Conservation (phyloP, 2,888 invertebrate genomes). For the Acanthopleura granulata region DNA sequence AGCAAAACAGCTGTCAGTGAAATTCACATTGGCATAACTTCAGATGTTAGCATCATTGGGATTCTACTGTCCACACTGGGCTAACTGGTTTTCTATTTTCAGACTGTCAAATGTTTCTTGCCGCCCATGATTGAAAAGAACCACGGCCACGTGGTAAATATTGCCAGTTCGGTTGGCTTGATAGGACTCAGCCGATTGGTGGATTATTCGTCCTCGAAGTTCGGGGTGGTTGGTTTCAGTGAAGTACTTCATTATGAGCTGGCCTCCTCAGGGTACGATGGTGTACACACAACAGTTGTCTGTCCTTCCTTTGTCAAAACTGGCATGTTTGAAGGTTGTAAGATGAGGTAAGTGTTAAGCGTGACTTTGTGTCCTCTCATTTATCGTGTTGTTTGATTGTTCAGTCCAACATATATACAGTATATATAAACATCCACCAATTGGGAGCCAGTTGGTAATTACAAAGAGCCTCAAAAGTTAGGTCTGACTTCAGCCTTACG, state of each 20-base stretch:
- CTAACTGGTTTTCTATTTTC: conserved; percentile 58
- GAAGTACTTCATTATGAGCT: conserved; percentile 80
- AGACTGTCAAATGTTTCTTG: conserved; percentile 94
- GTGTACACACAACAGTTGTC: conserved; percentile 88
- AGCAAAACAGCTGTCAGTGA: too few species aligned
- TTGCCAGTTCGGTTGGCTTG: conserved; percentile 90
- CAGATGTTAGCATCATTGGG: too few species aligned
- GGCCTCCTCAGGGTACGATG: conserved; percentile 68
- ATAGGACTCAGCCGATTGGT: conserved; percentile 75
- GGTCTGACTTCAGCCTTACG: too few species aligned
- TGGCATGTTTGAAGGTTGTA: conserved; percentile 93
- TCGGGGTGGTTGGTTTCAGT: conserved; percentile 92
- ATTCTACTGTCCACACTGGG: too few species aligned
- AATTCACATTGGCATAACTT: too few species aligned
- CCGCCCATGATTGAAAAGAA: conserved; percentile 89
- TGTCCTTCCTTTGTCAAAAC: conserved; percentile 96
- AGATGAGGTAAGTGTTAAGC: conserved; percentile 68
- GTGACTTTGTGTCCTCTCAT: too few species aligned
- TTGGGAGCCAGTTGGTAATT: too few species aligned
- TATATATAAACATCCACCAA: too few species aligned
- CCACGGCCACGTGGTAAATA: conserved; percentile 92
- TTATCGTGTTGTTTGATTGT: too few species aligned
- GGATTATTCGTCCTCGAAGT: conserved; percentile 94
- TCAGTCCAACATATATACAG: too few species aligned
- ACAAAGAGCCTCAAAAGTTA: too few species aligned